Evolutionary conservation across 2,797 vertebrate species (phyloP).

Genomic region (Iguana delicatissima): DNA sequence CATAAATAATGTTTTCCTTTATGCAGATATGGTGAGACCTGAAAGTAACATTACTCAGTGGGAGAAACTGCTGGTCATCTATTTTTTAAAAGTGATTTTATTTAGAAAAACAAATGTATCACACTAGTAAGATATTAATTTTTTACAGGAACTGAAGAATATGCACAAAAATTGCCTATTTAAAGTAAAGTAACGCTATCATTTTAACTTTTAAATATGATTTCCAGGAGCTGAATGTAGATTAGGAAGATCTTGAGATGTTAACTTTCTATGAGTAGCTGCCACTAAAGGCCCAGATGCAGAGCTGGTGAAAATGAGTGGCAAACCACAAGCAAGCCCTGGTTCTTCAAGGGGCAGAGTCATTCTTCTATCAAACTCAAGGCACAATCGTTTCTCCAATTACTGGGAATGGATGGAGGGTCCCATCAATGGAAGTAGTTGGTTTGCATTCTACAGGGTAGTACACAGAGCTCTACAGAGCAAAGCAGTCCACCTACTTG

Average conservation of each 20-base stretch:
- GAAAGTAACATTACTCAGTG: too few relatives aligned
- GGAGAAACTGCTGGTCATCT: too few relatives aligned
- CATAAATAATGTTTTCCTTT: neutral
- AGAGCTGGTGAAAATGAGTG: neutral
- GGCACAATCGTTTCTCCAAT: neutral
- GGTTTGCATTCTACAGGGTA: neutral
- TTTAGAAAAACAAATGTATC: too few relatives aligned
- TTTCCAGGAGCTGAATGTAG: too few relatives aligned
- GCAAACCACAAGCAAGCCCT: neutral
- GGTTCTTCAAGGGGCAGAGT: neutral
- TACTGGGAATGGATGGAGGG: neutral
- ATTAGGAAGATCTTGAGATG: too few relatives aligned
- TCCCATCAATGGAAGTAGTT: neutral
- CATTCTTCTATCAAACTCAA: neutral
- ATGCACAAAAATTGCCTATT: neutral
- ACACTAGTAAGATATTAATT: too few relatives aligned
- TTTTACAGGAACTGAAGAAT: too few relatives aligned
- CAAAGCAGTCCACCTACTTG: too few relatives aligned
- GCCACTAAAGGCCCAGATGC: neutral
- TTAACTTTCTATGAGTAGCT: neutral
- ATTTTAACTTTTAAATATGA: too few relatives aligned
- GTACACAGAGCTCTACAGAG: neutral
- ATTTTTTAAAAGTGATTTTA: too few relatives aligned
- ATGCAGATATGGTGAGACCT: neutral
- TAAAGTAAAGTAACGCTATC: neutral